A percentile compares a stretch with the other conserved stretches of the same genome.
phyloP scores from a whole-genome alignment of 2,888 invertebrate genomes.

The Adelognathus sp. region DNA sequence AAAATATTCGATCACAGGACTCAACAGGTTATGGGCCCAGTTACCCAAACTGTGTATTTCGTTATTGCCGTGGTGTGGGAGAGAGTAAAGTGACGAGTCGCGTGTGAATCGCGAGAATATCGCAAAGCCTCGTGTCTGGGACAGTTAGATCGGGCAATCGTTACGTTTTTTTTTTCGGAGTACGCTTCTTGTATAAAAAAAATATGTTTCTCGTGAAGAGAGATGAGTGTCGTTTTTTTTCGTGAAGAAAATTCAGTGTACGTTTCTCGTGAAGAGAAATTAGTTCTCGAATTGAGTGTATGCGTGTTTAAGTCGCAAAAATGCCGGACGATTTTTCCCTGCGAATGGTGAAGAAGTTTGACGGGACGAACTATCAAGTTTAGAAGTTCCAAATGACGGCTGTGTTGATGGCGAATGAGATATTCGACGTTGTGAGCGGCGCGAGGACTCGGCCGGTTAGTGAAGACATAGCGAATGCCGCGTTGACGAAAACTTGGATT shows the following conservation, averaged over 20 bases:
- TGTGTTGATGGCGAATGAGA: slow-evolving; percentile 42
- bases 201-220: too few relatives aligned
- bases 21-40: slow-evolving; percentile 46
- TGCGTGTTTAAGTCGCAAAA: background rate
- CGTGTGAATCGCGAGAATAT: background rate
- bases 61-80: too few relatives aligned
- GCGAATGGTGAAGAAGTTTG: slow-evolving; percentile 41
- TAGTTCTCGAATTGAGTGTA: background rate
- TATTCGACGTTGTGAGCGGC: slow-evolving; percentile 43
- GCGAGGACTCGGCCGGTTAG: background rate
- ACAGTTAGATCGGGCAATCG: background rate
- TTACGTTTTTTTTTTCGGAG: background rate
- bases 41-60: background rate
- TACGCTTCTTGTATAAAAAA: too few relatives aligned
- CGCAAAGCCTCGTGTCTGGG: background rate
- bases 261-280: background rate
- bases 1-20: too few relatives aligned
- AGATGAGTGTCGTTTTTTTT: too few relatives aligned
- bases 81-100: background rate
- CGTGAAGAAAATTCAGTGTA: too few relatives aligned
- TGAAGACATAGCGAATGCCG: background rate
- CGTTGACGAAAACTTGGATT: background rate
- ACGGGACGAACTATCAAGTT: slow-evolving; percentile 50
- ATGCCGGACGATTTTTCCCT: slow-evolving; percentile 33
- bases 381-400: slow-evolving; percentile 56